Base-by-base conservation (phyloP, 2,797 vertebrate species). In the Synanceia verrucosa region DNA sequence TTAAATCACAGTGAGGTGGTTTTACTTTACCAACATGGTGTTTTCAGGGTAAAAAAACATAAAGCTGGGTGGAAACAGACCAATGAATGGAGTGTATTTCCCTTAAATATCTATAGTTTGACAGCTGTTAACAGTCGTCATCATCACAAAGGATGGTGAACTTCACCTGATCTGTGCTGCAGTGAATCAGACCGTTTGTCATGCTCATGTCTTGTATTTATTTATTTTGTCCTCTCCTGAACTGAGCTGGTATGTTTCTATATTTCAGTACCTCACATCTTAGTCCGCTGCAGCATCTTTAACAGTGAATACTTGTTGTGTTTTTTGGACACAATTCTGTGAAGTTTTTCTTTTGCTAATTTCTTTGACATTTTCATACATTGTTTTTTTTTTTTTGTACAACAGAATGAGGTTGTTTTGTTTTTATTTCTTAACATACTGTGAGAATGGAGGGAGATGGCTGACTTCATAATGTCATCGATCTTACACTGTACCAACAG, bases 401-500 rank as follows among this genome's bases (percentile, higher is more conserved):
- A 72, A 73, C 61, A 56, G 78, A 65, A 60, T 39, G 10, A 69
- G 50, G 53, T 68, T 74, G 19, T 41, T 80, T 61, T 81, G n/a
- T 43, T n/a, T 78, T 69, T 69, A 78, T 62, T 70, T 72, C 61
- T 85, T 55, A 80, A 70, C 60, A 88, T 86, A 89, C 91, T 92
- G 88, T 92, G 86, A 92, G 86, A 90, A 78, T 78, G 55, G 76
- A 74, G 57, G 67, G 73, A 70, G 64, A 76, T 73, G 64, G 69
- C 69, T 47, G 70, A 44, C 70, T 78, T 81, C 43, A 51, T 79
- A 69, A 65, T 70, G 73, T 80, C 70, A 81, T 83, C 82, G 34
- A 92, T 86, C 73, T 86, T 88, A 93, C 91, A 93, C 91, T 93
- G 91, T 89, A 90, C 70, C 82, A 89, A 73, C 72, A 77, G 59